A percentile compares a stretch with the other conserved stretches of the same genome.
Conservation (phyloP, 2,113 vertebrate genomes). For the Trachemys scripta region DNA sequence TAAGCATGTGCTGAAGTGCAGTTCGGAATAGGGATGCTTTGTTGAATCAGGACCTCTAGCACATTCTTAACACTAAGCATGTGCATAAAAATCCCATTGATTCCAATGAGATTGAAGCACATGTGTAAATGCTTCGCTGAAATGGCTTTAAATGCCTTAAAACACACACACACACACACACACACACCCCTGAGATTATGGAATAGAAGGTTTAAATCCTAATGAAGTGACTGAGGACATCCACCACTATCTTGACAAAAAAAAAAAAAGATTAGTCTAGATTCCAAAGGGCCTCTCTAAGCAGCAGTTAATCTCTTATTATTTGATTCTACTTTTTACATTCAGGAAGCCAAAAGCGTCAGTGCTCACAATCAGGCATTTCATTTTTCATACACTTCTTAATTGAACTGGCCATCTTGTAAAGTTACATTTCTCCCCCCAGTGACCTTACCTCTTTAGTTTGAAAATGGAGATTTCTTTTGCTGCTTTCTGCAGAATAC, state of each 20-base stretch:
- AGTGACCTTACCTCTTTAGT: background rate
- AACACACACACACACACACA: background rate
- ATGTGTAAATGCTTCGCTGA: background rate
- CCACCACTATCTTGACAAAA: background rate
- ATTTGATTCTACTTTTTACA: background rate
- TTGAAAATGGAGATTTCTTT: background rate
- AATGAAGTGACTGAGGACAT: background rate
- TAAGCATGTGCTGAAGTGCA: background rate
- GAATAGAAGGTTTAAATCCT: background rate
- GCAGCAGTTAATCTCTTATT: constrained; percentile 1
- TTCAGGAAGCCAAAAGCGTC: constrained; percentile 5
- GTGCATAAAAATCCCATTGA: background rate
- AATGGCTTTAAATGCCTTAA: background rate
- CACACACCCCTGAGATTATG: background rate
- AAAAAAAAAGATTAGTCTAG: background rate
- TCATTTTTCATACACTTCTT: background rate
- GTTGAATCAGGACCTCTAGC: background rate
- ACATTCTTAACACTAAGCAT: background rate
- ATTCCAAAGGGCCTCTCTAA: constrained; percentile 1
- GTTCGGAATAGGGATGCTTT: background rate
- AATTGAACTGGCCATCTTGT: background rate
- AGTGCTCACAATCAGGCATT: background rate
- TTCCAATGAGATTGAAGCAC: background rate
- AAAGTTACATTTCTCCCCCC: background rate
- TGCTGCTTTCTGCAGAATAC: background rate